Evolutionary conservation across 1,140 invertebrate genomes (phyloP).

Genomic region (Aphis craccivora): DNA sequence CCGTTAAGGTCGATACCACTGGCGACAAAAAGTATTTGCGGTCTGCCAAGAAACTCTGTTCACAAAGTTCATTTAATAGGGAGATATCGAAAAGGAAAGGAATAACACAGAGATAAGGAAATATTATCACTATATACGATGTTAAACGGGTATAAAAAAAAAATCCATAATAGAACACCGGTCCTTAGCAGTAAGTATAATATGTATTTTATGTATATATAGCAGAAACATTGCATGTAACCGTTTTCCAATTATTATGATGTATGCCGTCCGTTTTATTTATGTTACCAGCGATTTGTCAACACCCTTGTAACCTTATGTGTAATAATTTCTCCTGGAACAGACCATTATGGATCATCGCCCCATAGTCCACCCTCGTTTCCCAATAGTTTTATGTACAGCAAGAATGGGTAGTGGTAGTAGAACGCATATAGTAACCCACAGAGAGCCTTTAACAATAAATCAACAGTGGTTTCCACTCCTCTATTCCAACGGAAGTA

Average conservation of each 20-base stretch:
- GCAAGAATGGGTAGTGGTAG: background rate
- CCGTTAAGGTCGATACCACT: conserved; percentile 18
- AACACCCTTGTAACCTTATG: conserved; percentile 37
- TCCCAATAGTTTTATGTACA: background rate
- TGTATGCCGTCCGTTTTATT: conserved; percentile 51
- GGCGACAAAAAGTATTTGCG: conserved; percentile 7
- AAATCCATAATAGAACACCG: background rate
- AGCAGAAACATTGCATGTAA: background rate
- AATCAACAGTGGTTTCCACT: conserved; percentile 14
- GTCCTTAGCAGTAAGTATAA: background rate
- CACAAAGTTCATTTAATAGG: conserved; percentile 28
- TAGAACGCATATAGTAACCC: background rate
- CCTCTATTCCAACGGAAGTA: background rate
- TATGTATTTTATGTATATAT: background rate
- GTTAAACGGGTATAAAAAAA: background rate
- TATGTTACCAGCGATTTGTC: conserved; percentile 54
- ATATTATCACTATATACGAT: background rate
- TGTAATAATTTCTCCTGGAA: conserved; percentile 41
- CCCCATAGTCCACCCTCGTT: background rate
- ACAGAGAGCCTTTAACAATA: conserved; percentile 12
- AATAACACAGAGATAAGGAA: background rate
- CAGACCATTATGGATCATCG: conserved; percentile 41
- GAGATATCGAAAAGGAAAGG: background rate
- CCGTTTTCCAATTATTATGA: conserved; percentile 56
- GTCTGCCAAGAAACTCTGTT: conserved; percentile 53